A percentile compares a stretch with the other conserved stretches of the same genome.
Evolutionary conservation across 37 sponge, comb jelly and placozoan genomes (phyloP).

Genomic region (Geodia barretti): DNA sequence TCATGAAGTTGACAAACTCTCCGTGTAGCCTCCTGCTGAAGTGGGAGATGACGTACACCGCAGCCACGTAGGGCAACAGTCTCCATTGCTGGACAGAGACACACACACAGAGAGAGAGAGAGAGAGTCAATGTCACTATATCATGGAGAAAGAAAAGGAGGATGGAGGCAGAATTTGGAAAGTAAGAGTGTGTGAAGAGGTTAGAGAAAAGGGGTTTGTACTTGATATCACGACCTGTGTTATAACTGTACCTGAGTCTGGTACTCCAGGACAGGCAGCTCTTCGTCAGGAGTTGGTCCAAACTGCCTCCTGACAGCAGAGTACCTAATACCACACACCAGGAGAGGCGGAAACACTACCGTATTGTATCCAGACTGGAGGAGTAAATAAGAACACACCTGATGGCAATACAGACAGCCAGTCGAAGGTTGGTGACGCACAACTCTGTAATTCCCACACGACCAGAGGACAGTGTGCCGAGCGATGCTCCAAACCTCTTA

Average conservation of each 20-base stretch:
- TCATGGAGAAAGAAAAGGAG: no score
- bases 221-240: no score
- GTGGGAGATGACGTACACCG: conserved; percentile 39
- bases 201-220: no score
- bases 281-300: conserved; percentile 63
- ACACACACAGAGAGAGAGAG: background rate
- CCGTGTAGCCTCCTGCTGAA: conserved; percentile 29
- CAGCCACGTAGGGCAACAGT: conserved; percentile 76
- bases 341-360: background rate
- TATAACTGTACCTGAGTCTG: conserved; percentile 68
- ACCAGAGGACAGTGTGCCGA: conserved; percentile 74
- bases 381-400: conserved; percentile 21
- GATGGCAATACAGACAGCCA: conserved; percentile 59
- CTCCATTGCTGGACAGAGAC: conserved; percentile 86
- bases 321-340: conserved; percentile 47
- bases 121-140: background rate
- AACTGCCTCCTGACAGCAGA: conserved; percentile 89
- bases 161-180: background rate
- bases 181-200: background rate
- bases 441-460: conserved; percentile 70
- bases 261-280: conserved; percentile 87
- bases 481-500: conserved; percentile 58
- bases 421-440: conserved; percentile 1
- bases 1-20: conserved; percentile 33
- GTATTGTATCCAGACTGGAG: background rate